Evolutionary conservation across 2,888 invertebrate genomes (phyloP), one percentile per base, ranked within the genome.

Genomic region (Drepana falcataria): DNA sequence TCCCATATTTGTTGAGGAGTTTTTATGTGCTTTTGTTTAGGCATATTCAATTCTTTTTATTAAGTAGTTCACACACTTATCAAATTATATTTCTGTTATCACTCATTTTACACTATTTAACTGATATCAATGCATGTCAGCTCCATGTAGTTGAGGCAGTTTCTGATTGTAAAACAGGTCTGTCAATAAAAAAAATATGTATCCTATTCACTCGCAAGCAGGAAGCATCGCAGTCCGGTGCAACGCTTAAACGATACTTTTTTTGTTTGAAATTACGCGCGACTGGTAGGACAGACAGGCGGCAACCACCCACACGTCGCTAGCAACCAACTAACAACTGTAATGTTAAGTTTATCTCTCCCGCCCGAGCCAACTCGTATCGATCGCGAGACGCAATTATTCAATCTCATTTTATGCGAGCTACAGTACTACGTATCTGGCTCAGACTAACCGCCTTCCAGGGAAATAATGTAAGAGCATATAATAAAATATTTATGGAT

Each of bases 1-100:
- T 90, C 88, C 91, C 91, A 91, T 71, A 88, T 55, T 55, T 81
- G 71, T 71, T 89, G 91, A 47, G 87, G 86, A 44, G 83, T 77
- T 58, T 69, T 80, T 47, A 81, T 71, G 59, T 70, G 71, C 63
- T 76, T 81, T 58, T 71, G 77, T 65, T 72, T 79, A 67, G 89
- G 75, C 89, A 89, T 84, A 60, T 54, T 70, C 49, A 48, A 48
- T 55, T 37, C 51, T 53, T 47, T 35, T 48, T 51, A 52, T 47
- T 21, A 40, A 40, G 21, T 21, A 21, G 21, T 34, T 33, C 37
- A 49, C 49, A n/a, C 21, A 37, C 9, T 44, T 9, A 44, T 9
- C 40, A 40, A 37, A 34, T 5, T 33, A n/a, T 49, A 35, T 21
- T 37, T 40, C 33, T 37, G 3, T 33, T 51, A 51, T 33, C 33